Evolutionary conservation across 2,113 vertebrate genomes (phyloP).

Genomic region (Marmota monax): DNA sequence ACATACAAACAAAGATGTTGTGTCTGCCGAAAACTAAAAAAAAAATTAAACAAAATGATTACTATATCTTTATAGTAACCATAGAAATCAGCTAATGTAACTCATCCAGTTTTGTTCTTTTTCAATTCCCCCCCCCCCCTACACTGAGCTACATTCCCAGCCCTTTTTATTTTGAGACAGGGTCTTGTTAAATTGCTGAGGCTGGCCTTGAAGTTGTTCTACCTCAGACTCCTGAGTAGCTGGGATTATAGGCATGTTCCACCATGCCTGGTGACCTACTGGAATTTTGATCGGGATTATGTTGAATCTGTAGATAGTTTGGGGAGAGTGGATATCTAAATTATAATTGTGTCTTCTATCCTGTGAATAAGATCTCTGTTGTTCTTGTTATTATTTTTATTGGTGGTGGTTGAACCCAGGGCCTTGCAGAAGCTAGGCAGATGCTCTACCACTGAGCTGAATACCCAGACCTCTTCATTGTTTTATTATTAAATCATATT

Average conservation of each 20-base stretch:
- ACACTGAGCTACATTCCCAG: too few species aligned
- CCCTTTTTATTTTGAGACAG: too few species aligned
- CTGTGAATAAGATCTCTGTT: not conserved
- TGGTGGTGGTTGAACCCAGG: not conserved
- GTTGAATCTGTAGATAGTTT: slow-evolving; percentile 28
- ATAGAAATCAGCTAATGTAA: slow-evolving; percentile 5
- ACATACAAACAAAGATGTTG: too few species aligned
- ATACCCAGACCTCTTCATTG: not conserved
- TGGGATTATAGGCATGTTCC: too few species aligned
- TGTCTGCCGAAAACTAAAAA: too few species aligned
- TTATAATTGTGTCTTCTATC: too few species aligned
- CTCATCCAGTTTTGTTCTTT: not conserved
- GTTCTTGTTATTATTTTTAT: not conserved
- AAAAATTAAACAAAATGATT: not conserved
- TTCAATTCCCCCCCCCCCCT: not conserved
- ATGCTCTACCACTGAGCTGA: not conserved
- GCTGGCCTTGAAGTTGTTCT: too few species aligned
- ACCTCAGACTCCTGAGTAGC: too few species aligned
- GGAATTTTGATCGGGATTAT: slow-evolving; percentile 36
- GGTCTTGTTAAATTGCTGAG: too few species aligned
- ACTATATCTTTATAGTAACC: slow-evolving; percentile 9
- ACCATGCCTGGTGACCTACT: not conserved
- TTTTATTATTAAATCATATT: too few species aligned
- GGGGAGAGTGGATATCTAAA: not conserved
- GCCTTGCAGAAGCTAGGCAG: not conserved